Evolutionary conservation across 2,797 vertebrate genomes (phyloP).

Genomic region (Anas capensis): DNA sequence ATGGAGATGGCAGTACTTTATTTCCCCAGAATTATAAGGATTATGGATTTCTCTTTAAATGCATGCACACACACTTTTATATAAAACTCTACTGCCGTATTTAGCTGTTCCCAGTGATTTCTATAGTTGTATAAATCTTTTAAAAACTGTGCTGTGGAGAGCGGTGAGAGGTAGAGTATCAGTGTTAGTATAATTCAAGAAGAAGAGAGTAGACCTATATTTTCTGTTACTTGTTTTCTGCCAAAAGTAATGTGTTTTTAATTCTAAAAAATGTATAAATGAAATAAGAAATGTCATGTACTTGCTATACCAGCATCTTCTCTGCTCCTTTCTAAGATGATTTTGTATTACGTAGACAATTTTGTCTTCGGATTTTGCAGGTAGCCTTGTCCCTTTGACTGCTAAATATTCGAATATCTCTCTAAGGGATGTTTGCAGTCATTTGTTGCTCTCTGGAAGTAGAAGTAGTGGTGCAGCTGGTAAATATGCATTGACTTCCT

Average conservation of each 20-base stretch:
- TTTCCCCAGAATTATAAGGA: neutral
- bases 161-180: fast-evolving
- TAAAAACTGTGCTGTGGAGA: neutral
- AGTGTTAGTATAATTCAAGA: neutral
- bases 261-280: neutral
- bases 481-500: neutral
- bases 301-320: neutral
- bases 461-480: neutral
- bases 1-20: neutral
- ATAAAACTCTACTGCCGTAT: neutral
- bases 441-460: neutral
- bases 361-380: neutral
- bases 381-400: neutral
- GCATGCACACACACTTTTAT: neutral
- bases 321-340: neutral
- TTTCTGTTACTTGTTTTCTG: neutral
- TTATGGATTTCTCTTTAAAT: neutral
- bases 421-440: neutral
- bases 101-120: neutral
- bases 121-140: neutral
- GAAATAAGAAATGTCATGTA: neutral
- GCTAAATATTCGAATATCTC: neutral
- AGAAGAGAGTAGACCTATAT: neutral
- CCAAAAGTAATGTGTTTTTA: neutral
- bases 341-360: neutral